Percentiles rank a stretch among this genome's conserved stretches.
These are phyloP conservation scores for Drosophila dunni DNA, from an alignment of 1,140 invertebrate species.

Conservation along the genomic window DNA sequence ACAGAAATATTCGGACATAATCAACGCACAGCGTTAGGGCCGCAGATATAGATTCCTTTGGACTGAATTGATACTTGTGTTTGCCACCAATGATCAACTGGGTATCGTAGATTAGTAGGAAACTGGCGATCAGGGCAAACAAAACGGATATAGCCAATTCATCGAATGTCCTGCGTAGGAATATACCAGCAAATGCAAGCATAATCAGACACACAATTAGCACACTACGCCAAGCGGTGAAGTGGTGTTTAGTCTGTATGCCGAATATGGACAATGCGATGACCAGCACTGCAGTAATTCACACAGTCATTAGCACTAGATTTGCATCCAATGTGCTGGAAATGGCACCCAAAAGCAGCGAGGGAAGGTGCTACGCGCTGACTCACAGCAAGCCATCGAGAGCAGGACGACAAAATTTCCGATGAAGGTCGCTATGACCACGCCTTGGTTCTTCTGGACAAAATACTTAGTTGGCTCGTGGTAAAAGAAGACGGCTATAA, in stretches of 20 bases:
- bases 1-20: constrained; percentile 90
- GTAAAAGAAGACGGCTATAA: constrained; percentile 53
- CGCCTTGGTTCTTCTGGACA: constrained; percentile 18
- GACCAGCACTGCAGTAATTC: constrained; percentile 86
- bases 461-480: constrained; percentile 55
- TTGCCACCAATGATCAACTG: constrained; percentile 96
- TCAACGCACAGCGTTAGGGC: constrained; percentile 96
- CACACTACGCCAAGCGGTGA: constrained; percentile 93
- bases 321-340: constrained; percentile 44
- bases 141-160: constrained; percentile 85
- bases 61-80: constrained; percentile 95
- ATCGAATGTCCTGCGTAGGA: constrained; percentile 87
- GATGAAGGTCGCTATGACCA: constrained; percentile 33
- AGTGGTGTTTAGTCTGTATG: constrained; percentile 96
- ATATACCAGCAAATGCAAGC: constrained; percentile 90
- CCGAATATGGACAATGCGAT: constrained; percentile 95
- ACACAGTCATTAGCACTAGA: constrained; percentile 44
- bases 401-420: constrained; percentile 54
- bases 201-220: constrained; percentile 91
- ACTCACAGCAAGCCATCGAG: constrained; percentile 45
- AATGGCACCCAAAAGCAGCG: constrained; percentile 44
- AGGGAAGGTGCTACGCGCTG: constrained; percentile 52
- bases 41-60: constrained; percentile 98
- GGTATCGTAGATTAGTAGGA: constrained; percentile 93
- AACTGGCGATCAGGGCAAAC: constrained; percentile 90